Conservation (phyloP, 2,113 vertebrate genomes). For the human region DNA sequence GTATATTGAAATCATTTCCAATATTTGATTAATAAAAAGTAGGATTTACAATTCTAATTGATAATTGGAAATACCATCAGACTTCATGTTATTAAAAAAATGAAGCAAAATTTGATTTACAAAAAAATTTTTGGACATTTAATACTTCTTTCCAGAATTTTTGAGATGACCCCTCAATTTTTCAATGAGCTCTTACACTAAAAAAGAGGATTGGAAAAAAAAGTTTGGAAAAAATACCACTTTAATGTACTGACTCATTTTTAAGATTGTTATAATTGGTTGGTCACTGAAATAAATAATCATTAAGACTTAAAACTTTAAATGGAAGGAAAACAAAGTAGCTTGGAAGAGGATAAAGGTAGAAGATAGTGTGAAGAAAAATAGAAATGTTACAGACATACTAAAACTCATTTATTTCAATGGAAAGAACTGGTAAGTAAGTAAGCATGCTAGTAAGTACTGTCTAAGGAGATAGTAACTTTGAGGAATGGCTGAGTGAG, state of each 20-base stretch:
- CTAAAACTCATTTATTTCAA: neutral
- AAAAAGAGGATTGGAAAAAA: neutral
- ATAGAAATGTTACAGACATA: neutral
- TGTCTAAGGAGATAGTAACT: neutral
- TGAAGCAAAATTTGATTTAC: conserved; percentile 29
- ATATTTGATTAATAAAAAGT: conserved; percentile 1
- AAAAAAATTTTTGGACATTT: neutral
- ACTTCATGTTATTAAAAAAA: neutral
- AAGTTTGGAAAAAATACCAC: neutral
- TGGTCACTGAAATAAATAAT: neutral
- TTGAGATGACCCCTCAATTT: conserved; percentile 4
- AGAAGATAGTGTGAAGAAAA: neutral
- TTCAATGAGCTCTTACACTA: neutral
- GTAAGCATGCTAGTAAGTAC: neutral
- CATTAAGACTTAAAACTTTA: conserved; percentile 20
- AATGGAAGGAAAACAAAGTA: conserved; percentile 14
- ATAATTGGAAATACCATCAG: neutral
- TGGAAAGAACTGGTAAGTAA: neutral
- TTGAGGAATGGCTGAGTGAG: neutral
- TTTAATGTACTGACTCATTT: neutral
- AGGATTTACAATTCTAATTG: neutral
- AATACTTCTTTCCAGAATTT: neutral
- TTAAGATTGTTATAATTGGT: neutral
- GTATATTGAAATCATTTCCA: neutral
- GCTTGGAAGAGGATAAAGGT: neutral